These are phyloP conservation scores for Perodicticus potto DNA, from an alignment of 2,797 vertebrate species.

Conservation along the genomic window DNA sequence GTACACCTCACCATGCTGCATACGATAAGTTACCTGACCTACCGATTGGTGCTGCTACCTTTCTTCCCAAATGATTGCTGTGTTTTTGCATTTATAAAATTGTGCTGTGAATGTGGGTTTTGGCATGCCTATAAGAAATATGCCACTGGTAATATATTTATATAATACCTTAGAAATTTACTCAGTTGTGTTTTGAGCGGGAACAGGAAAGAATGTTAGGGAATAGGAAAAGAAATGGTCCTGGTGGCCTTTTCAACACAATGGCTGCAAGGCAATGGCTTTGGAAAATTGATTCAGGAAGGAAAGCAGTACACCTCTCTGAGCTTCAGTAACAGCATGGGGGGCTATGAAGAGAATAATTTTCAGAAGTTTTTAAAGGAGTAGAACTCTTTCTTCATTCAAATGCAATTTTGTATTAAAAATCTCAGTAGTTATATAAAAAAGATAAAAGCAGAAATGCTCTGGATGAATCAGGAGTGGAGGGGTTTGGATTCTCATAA, in stretches of 20 bases:
- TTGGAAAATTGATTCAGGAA: neutral
- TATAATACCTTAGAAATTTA: neutral
- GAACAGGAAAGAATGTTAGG: neutral
- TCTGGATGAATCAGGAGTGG: neutral
- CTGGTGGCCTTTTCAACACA: neutral
- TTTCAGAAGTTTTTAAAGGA: slow-evolving; percentile 30
- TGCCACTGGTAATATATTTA: neutral
- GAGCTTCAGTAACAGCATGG: neutral
- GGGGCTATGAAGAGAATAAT: neutral
- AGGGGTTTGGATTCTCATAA: neutral
- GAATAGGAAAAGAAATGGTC: neutral
- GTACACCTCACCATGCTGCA: neutral
- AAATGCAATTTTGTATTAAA: slow-evolving; percentile 3
- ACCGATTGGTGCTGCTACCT: neutral
- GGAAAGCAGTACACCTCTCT: neutral
- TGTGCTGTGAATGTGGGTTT: neutral
- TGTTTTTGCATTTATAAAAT: neutral
- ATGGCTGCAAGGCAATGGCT: neutral
- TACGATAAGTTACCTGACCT: neutral
- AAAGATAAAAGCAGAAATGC: neutral
- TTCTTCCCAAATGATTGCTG: neutral
- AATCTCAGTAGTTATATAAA: slow-evolving; percentile 5
- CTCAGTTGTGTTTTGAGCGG: neutral
- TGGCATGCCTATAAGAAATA: neutral
- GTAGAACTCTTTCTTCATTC: neutral